Conservation (phyloP, 2,797 vertebrate species). For the Hoplostethus mediterraneus region DNA sequence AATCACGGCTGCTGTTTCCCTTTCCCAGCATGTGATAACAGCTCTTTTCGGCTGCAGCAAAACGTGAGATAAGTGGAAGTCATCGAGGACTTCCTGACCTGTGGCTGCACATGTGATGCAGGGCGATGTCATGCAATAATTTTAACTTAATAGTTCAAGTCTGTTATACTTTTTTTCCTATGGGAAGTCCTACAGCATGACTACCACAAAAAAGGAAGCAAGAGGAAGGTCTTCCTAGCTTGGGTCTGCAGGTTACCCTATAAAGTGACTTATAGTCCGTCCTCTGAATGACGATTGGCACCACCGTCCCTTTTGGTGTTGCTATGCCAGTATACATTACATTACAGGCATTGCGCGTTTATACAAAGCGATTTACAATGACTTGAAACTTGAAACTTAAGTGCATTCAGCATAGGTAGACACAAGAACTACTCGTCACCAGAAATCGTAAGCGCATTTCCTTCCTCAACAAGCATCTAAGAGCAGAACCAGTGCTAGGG, state of each 20-base stretch:
- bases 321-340: neutral
- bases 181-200: too few relatives aligned
- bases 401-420: too few relatives aligned
- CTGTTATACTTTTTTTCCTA: too few relatives aligned
- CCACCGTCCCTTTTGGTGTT: neutral
- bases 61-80: conserved; percentile 11
- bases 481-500: too few relatives aligned
- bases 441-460: too few relatives aligned
- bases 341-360: too few relatives aligned
- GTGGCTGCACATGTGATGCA: conserved; percentile 13
- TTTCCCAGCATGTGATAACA: neutral
- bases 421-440: too few relatives aligned
- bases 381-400: too few relatives aligned
- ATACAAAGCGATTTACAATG: too few relatives aligned
- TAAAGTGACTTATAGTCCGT: neutral
- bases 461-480: too few relatives aligned
- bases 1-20: neutral
- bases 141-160: neutral
- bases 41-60: neutral
- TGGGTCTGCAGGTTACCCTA: conserved; percentile 7
- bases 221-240: conserved; percentile 10
- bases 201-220: too few relatives aligned
- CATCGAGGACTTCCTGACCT: conserved; percentile 17
- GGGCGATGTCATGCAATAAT: neutral
- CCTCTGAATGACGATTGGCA: neutral